Conservation (phyloP, 2,797 vertebrate species). For the Notolabrus celidotus region DNA sequence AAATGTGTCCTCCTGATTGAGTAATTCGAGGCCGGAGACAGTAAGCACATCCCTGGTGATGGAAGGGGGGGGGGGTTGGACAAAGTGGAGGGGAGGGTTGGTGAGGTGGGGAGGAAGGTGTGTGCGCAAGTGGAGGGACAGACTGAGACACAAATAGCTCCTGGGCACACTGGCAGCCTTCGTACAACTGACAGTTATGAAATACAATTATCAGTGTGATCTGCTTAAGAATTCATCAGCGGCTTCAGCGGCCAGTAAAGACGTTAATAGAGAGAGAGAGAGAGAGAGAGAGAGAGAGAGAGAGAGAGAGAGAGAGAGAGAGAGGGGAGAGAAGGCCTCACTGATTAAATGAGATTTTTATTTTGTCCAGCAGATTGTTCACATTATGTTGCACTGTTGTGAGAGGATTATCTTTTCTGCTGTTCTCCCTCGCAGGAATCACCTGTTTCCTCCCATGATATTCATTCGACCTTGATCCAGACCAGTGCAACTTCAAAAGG, state of each 20-base stretch:
- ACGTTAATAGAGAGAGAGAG: constrained; percentile 69
- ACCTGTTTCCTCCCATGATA: constrained; percentile 10
- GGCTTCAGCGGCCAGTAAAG: constrained; percentile 88
- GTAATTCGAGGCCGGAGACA: constrained; percentile 89
- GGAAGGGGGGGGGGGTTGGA: constrained; percentile 73
- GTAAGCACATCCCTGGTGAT: constrained; percentile 89
- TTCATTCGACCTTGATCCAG: constrained; percentile 1
- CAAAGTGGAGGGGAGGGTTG: constrained; percentile 11
- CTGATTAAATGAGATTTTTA: constrained; percentile 77
- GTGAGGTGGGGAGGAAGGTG: constrained; percentile 25
- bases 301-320: not conserved
- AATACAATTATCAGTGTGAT: constrained; percentile 98
- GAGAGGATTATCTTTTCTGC: constrained; percentile 54
- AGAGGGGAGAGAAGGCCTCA: constrained; percentile 50
- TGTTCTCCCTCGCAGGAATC: constrained; percentile 29
- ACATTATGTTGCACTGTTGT: constrained; percentile 64
- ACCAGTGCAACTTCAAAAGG: not conserved
- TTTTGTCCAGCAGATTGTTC: constrained; percentile 78
- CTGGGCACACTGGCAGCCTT: constrained; percentile 90
- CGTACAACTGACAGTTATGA: constrained; percentile 92
- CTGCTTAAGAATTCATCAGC: constrained; percentile 96
- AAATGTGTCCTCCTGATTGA: constrained; percentile 90
- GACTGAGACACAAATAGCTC: constrained; percentile 89
- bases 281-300: constrained; percentile 5
- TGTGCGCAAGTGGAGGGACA: constrained; percentile 74